Base-by-base conservation (phyloP, 2,113 vertebrate species). In the Pelodiscus sinensis region DNA sequence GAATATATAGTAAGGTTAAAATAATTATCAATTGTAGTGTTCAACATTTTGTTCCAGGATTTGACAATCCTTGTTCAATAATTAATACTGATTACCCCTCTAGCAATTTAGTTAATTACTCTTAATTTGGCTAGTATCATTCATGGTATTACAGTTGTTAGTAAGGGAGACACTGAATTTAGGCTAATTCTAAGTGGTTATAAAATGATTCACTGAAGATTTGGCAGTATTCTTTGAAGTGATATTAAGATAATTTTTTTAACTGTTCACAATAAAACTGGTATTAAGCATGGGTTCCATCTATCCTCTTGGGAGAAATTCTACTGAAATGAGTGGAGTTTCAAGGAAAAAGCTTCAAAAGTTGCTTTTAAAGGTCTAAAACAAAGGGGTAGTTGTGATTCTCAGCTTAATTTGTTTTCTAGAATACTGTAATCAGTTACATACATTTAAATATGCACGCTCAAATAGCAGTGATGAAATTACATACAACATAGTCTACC, bases 101-200 rank as follows among this genome's bases (percentile, higher is more conserved):
- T 91, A 80, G 73, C 84, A 92, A 54, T 92, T 86, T 82, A 90
- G 57, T 94, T 90, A 44, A 18, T 86, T 85, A 52, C 55, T 85
- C 86, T 91, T 21, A 44, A 82, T 95, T 92, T 94, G 78, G 62
- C 21, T 18, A 1, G 4, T 85, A 81, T 87, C 77, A 84, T 80
- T 89, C 21, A 58, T 92, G 11, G 0, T 27, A 58, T 80, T 88
- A 78, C 89, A 82, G 35, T 75, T 71, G 18, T 35, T n/a, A 21
- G 35, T 71, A 35, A 31, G 15, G 15, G 62, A 31, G 62, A 31
- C 13, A 8, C 62, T 65, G 62, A 65, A 65, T 65, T 65, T 31
- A 65, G 15, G 27, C 62, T 65, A 31, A 65, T 65, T 29, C 62
- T 71, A 71, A 71, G 35, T 9, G 9, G n/a, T 35, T 71, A 71